These are phyloP conservation scores for Oncorhynchus tshawytscha DNA, from an alignment of 2,113 vertebrate genomes.

Conservation along the genomic window DNA sequence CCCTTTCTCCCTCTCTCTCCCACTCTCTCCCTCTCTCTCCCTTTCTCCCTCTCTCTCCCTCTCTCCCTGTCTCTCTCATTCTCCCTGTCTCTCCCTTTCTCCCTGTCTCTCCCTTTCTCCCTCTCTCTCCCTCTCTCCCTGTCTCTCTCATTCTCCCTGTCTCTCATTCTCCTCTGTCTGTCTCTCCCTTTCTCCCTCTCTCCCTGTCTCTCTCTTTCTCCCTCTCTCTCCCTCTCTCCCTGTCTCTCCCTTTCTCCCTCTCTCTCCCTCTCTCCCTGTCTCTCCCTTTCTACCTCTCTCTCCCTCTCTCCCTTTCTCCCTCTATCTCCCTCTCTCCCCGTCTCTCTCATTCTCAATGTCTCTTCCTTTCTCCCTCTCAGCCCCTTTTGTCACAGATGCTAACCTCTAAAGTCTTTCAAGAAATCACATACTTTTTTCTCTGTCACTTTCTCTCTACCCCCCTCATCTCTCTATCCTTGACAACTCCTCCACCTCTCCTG, in stretches of 20 bases:
- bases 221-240: background rate
- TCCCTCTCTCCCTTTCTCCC: background rate
- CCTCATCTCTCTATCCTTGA: conserved; percentile 11
- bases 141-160: no score
- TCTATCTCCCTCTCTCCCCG: background rate
- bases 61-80: no score
- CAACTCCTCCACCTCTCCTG: background rate
- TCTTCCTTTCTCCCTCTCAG: conserved; percentile 18
- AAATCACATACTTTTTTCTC: background rate
- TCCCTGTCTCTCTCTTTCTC: conserved; percentile 14
- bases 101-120: no score
- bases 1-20: no score
- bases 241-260: background rate
- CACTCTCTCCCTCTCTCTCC: no score
- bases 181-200: background rate
- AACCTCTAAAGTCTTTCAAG: background rate
- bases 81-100: no score
- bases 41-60: no score
- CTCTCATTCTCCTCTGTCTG: no score
- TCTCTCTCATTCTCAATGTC: no score
- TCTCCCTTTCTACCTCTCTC: background rate
- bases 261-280: background rate
- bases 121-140: no score
- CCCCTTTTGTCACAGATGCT: conserved; percentile 10
- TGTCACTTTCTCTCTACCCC: conserved; percentile 6